These are phyloP conservation scores for Protonemura montana DNA, from an alignment of 2,888 invertebrate species.

Conservation along the genomic window DNA sequence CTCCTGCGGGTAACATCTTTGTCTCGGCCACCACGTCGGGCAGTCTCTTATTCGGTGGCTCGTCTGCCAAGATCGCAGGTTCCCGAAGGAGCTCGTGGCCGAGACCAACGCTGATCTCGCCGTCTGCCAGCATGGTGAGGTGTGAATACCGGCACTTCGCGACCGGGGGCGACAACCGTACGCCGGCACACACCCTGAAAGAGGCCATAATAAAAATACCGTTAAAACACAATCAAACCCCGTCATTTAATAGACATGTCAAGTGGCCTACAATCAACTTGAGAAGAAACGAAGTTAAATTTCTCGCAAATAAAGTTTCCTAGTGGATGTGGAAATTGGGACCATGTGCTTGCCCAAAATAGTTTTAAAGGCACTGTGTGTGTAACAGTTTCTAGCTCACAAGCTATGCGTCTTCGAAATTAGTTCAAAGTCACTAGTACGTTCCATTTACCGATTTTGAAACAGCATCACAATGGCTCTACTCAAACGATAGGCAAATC, in stretches of 20 bases:
- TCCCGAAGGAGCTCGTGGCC: conserved; percentile 26
- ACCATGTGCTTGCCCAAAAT: neutral
- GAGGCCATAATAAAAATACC: neutral
- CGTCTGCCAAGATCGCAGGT: conserved; percentile 52
- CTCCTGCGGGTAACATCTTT: conserved; percentile 58
- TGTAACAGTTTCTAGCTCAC: neutral
- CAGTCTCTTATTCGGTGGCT: conserved; percentile 61
- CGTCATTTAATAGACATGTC: too few species aligned
- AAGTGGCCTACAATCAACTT: too few species aligned
- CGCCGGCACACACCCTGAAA: conserved; percentile 47
- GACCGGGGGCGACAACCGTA: conserved; percentile 37
- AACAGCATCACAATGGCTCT: neutral
- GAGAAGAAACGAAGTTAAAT: too few species aligned
- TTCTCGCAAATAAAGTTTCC: too few species aligned
- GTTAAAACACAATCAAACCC: too few species aligned
- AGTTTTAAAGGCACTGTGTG: neutral
- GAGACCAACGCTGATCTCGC: conserved; percentile 35
- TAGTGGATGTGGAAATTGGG: too few species aligned
- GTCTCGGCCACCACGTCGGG: conserved; percentile 66
- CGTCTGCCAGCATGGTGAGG: conserved; percentile 46
- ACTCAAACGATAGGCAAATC: neutral
- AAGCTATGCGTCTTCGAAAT: neutral
- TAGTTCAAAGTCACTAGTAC: neutral
- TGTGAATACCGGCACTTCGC: conserved; percentile 47
- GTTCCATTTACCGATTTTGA: neutral